These are phyloP conservation scores for Saxidomus purpurata DNA, from an alignment of 1,140 invertebrate species.

Conservation along the genomic window DNA sequence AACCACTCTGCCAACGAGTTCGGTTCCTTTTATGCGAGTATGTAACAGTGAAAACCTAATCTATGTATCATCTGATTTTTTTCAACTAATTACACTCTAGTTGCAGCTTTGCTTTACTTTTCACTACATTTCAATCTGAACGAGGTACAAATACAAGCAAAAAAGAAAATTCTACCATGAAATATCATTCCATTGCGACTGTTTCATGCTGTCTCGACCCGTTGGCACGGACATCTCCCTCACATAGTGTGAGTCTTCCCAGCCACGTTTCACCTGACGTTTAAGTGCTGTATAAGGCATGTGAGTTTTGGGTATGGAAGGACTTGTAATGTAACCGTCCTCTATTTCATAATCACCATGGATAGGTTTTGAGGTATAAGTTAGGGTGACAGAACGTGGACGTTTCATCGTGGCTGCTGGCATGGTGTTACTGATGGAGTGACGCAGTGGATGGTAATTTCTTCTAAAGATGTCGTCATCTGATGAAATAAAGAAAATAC, in stretches of 20 bases:
- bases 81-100: too few species aligned
- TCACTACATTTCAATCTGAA: too few species aligned
- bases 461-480: constrained; percentile 59
- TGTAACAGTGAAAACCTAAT: too few species aligned
- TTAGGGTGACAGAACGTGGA: constrained; percentile 70
- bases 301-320: constrained; percentile 83
- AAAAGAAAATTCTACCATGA: constrained; percentile 69
- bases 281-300: constrained; percentile 83
- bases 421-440: constrained; percentile 77
- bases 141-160: too few species aligned
- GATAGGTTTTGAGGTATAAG: constrained; percentile 75
- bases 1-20: too few species aligned
- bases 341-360: constrained; percentile 79
- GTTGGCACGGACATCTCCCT: constrained; percentile 81
- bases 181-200: constrained; percentile 83
- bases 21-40: too few species aligned
- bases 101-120: too few species aligned
- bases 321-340: constrained; percentile 78
- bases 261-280: constrained; percentile 79
- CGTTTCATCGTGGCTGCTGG: constrained; percentile 82
- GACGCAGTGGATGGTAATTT: constrained; percentile 73
- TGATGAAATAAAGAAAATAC: constrained; percentile 8
- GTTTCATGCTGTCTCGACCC: constrained; percentile 81
- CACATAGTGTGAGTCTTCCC: constrained; percentile 80
- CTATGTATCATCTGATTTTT: too few species aligned